These are phyloP conservation scores for Dicranocentrus wangi DNA, from an alignment of 2,888 invertebrate species.

Conservation along the genomic window DNA sequence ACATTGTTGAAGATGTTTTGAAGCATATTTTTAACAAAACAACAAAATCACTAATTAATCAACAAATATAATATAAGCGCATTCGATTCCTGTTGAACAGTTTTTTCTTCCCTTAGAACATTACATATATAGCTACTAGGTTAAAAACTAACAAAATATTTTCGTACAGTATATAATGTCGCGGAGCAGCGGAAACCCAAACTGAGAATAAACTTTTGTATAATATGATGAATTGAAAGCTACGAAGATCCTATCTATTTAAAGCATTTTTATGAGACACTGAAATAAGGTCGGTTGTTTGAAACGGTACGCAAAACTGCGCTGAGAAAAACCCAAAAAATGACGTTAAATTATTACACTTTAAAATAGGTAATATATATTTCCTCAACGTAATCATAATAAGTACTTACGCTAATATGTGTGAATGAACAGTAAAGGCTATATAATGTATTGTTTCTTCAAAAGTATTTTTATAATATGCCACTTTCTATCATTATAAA, in stretches of 20 bases:
- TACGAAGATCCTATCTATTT: background rate
- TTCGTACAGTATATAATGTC: background rate
- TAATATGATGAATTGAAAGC: background rate
- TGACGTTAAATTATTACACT: background rate
- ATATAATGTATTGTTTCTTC: background rate
- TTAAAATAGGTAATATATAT: no score
- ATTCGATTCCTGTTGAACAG: slow-evolving; percentile 63
- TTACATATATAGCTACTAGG: background rate
- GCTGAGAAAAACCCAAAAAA: slow-evolving; percentile 39
- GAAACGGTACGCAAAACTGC: slow-evolving; percentile 37
- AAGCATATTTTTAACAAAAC: no score
- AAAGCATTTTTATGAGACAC: slow-evolving; percentile 58
- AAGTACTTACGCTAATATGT: no score
- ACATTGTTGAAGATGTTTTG: no score
- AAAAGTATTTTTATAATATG: no score
- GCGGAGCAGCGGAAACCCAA: no score
- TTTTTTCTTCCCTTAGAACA: slow-evolving; percentile 20
- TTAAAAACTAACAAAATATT: slow-evolving; percentile 10
- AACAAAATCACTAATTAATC: slow-evolving; percentile 27
- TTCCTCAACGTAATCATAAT: no score
- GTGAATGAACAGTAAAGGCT: background rate
- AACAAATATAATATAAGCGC: slow-evolving; percentile 59
- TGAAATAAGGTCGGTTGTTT: slow-evolving; percentile 66
- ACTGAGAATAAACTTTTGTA: no score
- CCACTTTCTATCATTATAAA: no score